Base-by-base conservation (phyloP, 92 coral and sea anemone genomes). In the Zoanthus solanderi region DNA sequence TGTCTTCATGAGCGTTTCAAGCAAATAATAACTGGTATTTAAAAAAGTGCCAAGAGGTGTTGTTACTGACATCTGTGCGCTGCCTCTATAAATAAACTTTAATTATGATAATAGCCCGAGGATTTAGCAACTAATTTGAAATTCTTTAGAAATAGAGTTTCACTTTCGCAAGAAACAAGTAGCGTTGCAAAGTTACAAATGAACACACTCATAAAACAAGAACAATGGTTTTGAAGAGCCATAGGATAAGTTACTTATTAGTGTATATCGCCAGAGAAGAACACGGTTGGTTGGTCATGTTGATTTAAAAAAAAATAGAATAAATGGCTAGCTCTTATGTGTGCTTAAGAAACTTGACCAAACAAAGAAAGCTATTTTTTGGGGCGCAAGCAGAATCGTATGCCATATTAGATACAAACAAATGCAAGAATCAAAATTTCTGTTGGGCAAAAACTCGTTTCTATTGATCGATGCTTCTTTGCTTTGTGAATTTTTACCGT, bases 71-170 rank as follows among this genome's bases (percentile, higher is more conserved):
- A 44, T 81, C 61, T 60, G 7, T 81, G 47, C 28, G 11, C 63
- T 37, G 71, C 28, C 23, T 18, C 61, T 45, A 54, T 44, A 58
- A 54, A 16, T 0, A 50, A 10, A 34, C 15, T 50, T 15, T 78
- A 80, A 65, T 80, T 80, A 63, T 11, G 57, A 54, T 46, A 63
- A 61, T 80, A 65, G 85, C 85, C 75, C 45, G 61, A 66, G 85
- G 85, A 66, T 73, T 46, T 50, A 7, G 15, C 32, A 69, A 8
- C 75, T 69, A 69, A 30, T 23, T 63, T 63, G 16, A 45, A 69
- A 69, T 8, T 69, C 42, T 10, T 28, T 15, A n/a, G 69, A 63
- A 8, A 16, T 8, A n/a, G 29, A 16, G 69, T n/a, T 63, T 63
- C 9, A 16, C 9, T 63, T 60, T 63, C 31, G n/a, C 30, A 7